Base-by-base conservation (phyloP, 2,797 vertebrate species). In the Monodelphis domestica region DNA sequence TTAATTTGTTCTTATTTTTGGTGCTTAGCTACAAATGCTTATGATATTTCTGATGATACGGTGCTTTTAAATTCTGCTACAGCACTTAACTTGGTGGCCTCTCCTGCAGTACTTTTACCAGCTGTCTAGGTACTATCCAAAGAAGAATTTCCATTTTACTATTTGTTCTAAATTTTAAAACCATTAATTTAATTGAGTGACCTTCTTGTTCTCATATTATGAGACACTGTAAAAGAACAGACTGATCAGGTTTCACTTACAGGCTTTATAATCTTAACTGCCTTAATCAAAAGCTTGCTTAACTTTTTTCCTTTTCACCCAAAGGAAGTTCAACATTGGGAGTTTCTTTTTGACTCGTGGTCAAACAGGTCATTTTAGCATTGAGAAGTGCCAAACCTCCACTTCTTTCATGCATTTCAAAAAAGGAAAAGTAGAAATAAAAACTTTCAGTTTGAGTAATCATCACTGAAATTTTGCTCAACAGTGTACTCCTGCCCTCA, bases 101-200 rank as follows among this genome's bases (percentile, higher is more conserved):
- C 92, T 93, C 63, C 95, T 90, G 11, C 10, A 90, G 11, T 91
- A 89, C 21, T 94, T 84, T 89, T 93, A 45, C 28, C 93, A 90
- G 53, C 29, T 53, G 54, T 56, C 90, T 45, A 90, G 54, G 59
- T 94, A 95, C 78, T 78, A 78, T 45, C 0, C 91, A 93, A 93
- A 96, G 89, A 97, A 0, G 0, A 94, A 95, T 96, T 97, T 95
- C 78, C 87, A 94, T 97, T 97, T 94, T 95, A 92, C 70, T 97
- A 53, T 97, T 94, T 96, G 94, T 97, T 97, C 96, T 93, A 93
- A 96, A 95, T 93, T 94, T 96, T 93, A 97, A 96, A 95, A 88
- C 94, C 88, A 5, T 96, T 91, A 91, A 89, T 95, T 94, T 95
- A 87, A 94, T 70, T 70, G 54, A 94, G 52, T 90, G 92, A 93